These are phyloP conservation scores for Pheosia gnoma DNA, from an alignment of 2,888 invertebrate species.

Conservation along the genomic window DNA sequence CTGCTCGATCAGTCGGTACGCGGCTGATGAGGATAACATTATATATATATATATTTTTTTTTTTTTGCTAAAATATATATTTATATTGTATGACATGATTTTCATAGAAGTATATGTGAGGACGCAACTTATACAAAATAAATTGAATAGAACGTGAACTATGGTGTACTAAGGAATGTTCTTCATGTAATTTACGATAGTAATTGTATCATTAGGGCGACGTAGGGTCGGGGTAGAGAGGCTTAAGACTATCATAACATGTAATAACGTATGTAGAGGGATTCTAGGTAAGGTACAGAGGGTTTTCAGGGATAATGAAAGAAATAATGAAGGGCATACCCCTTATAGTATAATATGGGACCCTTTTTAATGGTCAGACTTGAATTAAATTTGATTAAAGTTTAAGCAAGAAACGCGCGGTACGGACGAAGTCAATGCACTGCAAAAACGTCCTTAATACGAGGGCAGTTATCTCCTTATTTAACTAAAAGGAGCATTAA, in stretches of 20 bases:
- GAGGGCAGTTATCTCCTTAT: slow-evolving; percentile 8
- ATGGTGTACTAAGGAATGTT: slow-evolving; percentile 42
- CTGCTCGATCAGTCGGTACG: too few species aligned
- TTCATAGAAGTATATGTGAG: slow-evolving; percentile 12
- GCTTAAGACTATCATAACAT: slow-evolving; percentile 40
- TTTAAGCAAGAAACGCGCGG: slow-evolving; percentile 31
- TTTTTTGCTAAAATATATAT: slow-evolving; percentile 22
- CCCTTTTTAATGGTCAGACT: slow-evolving; percentile 42
- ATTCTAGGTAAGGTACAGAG: slow-evolving; percentile 17
- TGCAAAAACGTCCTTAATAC: slow-evolving; percentile 17
- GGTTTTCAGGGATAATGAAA: slow-evolving; percentile 38
- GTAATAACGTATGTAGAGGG: slow-evolving; percentile 16
- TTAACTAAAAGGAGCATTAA: slow-evolving; percentile 10
- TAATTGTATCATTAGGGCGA: slow-evolving; percentile 31
- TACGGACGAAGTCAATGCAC: slow-evolving; percentile 24
- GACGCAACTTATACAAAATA: slow-evolving; percentile 32
- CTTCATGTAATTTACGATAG: slow-evolving; percentile 42
- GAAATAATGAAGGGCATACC: slow-evolving; percentile 44
- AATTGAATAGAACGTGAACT: slow-evolving; percentile 36
- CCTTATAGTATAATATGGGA: slow-evolving; percentile 39
- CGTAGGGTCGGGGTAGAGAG: slow-evolving; percentile 21
- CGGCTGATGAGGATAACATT: slow-evolving; percentile 28
- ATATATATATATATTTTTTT: too few species aligned
- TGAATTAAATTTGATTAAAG: slow-evolving; percentile 41
- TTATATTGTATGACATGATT: too few species aligned